Evolutionary conservation across 2,797 vertebrate genomes (phyloP).

Genomic region (Danio aesculapii): DNA sequence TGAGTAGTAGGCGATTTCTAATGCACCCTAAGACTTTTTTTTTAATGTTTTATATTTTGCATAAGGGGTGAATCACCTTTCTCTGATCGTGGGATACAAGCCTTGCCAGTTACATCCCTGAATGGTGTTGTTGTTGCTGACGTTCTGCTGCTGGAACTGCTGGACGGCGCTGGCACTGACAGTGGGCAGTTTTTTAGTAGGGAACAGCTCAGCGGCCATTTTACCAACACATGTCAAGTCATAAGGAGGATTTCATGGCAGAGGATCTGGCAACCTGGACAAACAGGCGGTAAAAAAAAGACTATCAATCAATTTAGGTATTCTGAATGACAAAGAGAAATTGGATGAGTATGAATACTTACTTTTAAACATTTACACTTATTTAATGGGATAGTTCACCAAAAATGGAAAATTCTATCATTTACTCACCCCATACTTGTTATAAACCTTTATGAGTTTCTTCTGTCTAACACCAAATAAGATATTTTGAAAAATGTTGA

Average conservation of each 20-base stretch:
- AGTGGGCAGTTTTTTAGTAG: constrained; percentile 82
- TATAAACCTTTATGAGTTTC: too few relatives aligned
- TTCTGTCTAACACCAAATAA: too few relatives aligned
- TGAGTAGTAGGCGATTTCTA: too few relatives aligned
- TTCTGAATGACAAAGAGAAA: neutral
- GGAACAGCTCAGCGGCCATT: constrained; percentile 96
- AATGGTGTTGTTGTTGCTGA: constrained; percentile 89
- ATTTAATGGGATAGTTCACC: too few relatives aligned
- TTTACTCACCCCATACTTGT: too few relatives aligned
- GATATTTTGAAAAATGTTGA: too few relatives aligned
- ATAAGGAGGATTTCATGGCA: constrained; percentile 86
- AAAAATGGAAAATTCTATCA: too few relatives aligned
- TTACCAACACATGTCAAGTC: constrained; percentile 60
- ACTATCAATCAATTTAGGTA: neutral
- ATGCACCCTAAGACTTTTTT: too few relatives aligned
- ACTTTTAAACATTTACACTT: neutral
- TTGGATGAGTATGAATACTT: neutral
- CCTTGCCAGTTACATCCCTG: constrained; percentile 94
- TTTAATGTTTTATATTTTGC: too few relatives aligned
- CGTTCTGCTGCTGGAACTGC: constrained; percentile 91
- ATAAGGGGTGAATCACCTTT: constrained; percentile 79
- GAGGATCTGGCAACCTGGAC: constrained; percentile 57
- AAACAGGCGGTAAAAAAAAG: neutral
- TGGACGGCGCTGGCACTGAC: constrained; percentile 77
- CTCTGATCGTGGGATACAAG: constrained; percentile 93